Percentiles rank a stretch among this genome's conserved stretches.
Conservation (phyloP, 1,140 invertebrate species). For the Dendrolimus kikuchii region DNA sequence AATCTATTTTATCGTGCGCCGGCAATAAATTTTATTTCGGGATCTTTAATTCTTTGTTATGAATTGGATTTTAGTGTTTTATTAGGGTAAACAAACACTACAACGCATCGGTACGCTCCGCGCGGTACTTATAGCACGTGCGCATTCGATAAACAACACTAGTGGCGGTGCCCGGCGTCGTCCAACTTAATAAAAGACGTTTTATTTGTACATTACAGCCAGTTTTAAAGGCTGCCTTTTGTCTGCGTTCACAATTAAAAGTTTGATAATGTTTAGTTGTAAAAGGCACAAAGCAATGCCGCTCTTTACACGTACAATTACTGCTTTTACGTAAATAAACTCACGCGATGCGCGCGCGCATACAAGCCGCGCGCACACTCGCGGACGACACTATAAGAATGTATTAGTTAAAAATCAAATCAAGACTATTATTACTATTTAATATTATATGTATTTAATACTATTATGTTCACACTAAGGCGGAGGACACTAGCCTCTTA, state of each 20-base stretch:
- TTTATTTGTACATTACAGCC: slow-evolving; percentile 55
- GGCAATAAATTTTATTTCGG: slow-evolving; percentile 71
- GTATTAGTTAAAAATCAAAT: no score
- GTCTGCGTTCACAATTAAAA: slow-evolving; percentile 66
- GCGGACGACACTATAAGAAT: slow-evolving; percentile 8
- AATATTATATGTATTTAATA: no score
- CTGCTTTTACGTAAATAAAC: slow-evolving; percentile 51
- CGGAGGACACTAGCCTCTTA: no score
- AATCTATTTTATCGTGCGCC: slow-evolving; percentile 69
- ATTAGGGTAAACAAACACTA: slow-evolving; percentile 70
- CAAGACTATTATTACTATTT: no score
- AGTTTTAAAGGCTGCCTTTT: slow-evolving; percentile 46
- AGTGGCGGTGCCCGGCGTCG: slow-evolving; percentile 38
- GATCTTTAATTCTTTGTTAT: slow-evolving; percentile 72
- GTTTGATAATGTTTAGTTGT: slow-evolving; percentile 59
- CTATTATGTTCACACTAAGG: no score
- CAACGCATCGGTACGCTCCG: slow-evolving; percentile 43
- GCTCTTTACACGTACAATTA: slow-evolving; percentile 49
- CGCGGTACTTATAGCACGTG: slow-evolving; percentile 61
- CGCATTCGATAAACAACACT: slow-evolving; percentile 45
- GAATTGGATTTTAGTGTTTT: slow-evolving; percentile 72
- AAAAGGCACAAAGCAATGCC: slow-evolving; percentile 56
- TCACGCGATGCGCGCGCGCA: slow-evolving; percentile 17
- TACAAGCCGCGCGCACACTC: background rate
- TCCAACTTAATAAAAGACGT: slow-evolving; percentile 53